These are phyloP conservation scores for Euura saliciscinereae DNA, from an alignment of 1,140 invertebrate species.

Conservation along the genomic window DNA sequence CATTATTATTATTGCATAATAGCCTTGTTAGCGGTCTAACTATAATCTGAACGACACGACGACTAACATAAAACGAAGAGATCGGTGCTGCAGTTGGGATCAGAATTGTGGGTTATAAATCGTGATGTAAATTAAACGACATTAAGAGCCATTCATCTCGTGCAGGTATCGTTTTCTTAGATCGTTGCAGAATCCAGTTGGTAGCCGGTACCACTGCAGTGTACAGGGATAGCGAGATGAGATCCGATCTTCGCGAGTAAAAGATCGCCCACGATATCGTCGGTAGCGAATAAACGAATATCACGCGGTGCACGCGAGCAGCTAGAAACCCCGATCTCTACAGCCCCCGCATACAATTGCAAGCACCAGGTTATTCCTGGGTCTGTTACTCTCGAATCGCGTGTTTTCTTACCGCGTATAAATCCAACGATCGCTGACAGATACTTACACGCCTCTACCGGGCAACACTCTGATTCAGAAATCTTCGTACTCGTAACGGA, in stretches of 20 bases:
- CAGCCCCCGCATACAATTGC: not conserved
- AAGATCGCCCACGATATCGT: not conserved
- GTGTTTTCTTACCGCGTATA: not conserved
- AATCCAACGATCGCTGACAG: constrained; percentile 1
- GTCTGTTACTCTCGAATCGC: not conserved
- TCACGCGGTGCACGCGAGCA: not conserved
- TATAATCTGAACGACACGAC: not conserved
- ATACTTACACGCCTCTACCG: constrained; percentile 5
- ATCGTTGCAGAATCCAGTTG: not conserved
- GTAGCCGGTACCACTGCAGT: not conserved
- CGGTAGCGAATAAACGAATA: no score
- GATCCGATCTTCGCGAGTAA: not conserved
- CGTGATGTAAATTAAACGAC: not conserved
- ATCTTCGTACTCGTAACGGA: not conserved
- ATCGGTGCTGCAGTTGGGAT: no score
- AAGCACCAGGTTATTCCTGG: not conserved
- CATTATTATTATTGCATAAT: not conserved
- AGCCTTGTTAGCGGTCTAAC: not conserved
- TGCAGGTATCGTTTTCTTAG: not conserved
- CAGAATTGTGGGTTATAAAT: not conserved
- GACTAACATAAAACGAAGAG: not conserved
- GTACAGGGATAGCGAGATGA: not conserved
- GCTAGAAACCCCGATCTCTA: not conserved
- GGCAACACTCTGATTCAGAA: not conserved
- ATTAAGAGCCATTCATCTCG: not conserved